A percentile compares a stretch with the other conserved stretches of the same genome.
These are phyloP conservation scores for Podarcis raffonei DNA, from an alignment of 2,113 vertebrate genomes.

Conservation along the genomic window DNA sequence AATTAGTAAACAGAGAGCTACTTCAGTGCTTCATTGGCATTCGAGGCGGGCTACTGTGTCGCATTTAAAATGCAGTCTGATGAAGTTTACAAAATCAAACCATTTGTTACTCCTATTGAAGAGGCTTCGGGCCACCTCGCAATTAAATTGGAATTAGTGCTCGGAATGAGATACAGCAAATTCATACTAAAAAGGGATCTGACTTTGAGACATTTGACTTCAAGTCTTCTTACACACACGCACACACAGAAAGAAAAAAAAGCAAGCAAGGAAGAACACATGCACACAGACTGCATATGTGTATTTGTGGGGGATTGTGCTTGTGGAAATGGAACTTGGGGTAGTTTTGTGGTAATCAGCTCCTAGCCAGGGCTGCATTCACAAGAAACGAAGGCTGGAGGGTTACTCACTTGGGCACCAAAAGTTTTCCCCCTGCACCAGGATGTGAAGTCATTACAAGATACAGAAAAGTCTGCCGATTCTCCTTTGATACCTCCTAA, in stretches of 20 bases:
- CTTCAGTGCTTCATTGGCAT: constrained; percentile 99
- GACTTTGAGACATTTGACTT: constrained; percentile 87
- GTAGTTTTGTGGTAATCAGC: neutral
- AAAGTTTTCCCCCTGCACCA: too few species aligned
- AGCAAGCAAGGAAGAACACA: too few species aligned
- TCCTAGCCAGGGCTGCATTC: neutral
- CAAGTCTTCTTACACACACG: constrained; percentile 60
- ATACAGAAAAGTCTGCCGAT: too few species aligned
- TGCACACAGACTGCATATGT: too few species aligned
- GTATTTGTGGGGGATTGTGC: too few species aligned
- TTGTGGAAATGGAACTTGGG: neutral
- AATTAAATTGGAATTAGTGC: constrained; percentile 99
- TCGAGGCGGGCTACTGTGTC: constrained; percentile 99
- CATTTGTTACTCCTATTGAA: constrained; percentile 99
- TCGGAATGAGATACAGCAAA: constrained; percentile 99
- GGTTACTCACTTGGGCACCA: neutral
- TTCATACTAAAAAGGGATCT: constrained; percentile 98
- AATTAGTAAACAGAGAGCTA: constrained; percentile 99
- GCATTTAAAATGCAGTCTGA: constrained; percentile 99
- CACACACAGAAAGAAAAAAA: too few species aligned
- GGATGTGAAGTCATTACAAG: neutral
- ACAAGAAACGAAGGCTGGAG: neutral
- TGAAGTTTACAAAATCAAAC: constrained; percentile 99
- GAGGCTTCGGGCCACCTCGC: constrained; percentile 99
- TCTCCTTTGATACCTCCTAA: neutral